These are phyloP conservation scores for Halcyon chelicuti DNA, from an alignment of 2,797 vertebrate genomes.

Conservation along the genomic window DNA sequence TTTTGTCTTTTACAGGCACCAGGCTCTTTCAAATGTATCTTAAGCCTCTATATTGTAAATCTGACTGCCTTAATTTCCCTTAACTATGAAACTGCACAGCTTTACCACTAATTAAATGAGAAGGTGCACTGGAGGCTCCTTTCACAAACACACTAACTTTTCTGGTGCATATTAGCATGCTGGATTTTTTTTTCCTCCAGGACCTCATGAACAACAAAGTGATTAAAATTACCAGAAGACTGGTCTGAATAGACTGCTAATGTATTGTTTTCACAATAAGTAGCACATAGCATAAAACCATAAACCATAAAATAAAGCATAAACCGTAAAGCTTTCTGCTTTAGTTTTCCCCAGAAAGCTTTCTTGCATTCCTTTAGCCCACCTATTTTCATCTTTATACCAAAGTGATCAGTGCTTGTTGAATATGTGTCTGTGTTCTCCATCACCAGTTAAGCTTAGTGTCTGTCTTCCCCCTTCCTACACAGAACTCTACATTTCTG, in stretches of 20 bases:
- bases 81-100: not conserved
- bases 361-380: not conserved
- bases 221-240: not conserved
- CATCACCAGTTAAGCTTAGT: not conserved
- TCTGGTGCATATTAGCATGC: not conserved
- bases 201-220: not conserved
- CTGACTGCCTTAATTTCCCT: not conserved
- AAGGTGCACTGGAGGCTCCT: not conserved
- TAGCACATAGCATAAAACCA: not conserved
- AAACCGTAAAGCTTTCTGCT: not conserved
- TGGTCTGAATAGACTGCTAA: not conserved
- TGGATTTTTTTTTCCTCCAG: not conserved
- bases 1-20: not conserved
- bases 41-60: not conserved
- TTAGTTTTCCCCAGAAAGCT: conserved; percentile 25
- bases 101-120: not conserved
- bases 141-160: not conserved
- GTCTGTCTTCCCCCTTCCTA: not conserved
- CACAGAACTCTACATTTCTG: not conserved
- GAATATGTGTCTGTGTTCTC: not conserved
- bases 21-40: not conserved
- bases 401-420: conserved; percentile 5
- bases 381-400: conserved; percentile 12
- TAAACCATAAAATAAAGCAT: not conserved
- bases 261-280: conserved; percentile 9